A percentile compares a stretch with the other conserved stretches of the same genome.
Conservation (phyloP, 2,113 vertebrate species). For the Carollia perspicillata region DNA sequence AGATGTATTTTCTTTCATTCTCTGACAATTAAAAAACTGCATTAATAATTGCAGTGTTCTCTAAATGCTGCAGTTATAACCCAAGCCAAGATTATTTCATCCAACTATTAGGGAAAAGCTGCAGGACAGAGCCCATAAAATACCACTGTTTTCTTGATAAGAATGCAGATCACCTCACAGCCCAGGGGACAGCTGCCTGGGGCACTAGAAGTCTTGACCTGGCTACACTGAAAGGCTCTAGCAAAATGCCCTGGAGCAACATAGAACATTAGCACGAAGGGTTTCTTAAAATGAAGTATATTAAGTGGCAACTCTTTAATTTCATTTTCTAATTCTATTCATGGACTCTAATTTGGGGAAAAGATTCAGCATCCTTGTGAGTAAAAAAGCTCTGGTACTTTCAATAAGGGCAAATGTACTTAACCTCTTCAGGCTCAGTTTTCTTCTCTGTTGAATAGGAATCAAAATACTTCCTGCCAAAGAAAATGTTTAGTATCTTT, state of each 20-base stretch:
- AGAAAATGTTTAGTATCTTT: not conserved
- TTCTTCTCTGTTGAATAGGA: not conserved
- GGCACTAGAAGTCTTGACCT: not conserved
- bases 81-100: conserved; percentile 14
- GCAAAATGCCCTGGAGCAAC: conserved; percentile 28
- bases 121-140: not conserved
- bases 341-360: not conserved
- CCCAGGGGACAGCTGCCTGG: not conserved
- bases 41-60: conserved; percentile 19
- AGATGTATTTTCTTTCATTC: conserved; percentile 1
- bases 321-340: conserved; percentile 47
- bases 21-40: conserved; percentile 2
- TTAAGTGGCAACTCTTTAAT: conserved; percentile 4
- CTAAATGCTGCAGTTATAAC: conserved; percentile 35
- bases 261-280: not conserved
- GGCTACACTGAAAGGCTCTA: not conserved
- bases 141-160: not conserved
- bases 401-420: conserved; percentile 14
- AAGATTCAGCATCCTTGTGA: not conserved
- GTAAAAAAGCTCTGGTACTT: not conserved
- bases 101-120: not conserved
- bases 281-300: not conserved
- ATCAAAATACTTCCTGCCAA: not conserved
- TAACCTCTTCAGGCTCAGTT: not conserved
- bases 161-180: not conserved